These are phyloP conservation scores for Platyrinchus mystaceus DNA, from an alignment of 2,797 vertebrate species.

Conservation along the genomic window DNA sequence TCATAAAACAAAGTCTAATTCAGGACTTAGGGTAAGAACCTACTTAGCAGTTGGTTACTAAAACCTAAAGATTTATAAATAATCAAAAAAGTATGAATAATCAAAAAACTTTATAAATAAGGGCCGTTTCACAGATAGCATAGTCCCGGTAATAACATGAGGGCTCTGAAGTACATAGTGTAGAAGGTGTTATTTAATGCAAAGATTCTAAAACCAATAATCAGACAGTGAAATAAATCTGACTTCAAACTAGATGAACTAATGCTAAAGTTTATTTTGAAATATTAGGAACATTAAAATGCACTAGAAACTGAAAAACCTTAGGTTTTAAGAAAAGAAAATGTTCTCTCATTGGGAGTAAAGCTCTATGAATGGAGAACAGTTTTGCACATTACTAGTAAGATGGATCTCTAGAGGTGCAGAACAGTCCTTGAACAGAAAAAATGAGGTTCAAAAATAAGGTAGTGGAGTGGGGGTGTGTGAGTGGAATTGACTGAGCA, in stretches of 20 bases:
- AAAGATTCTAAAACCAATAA: not conserved
- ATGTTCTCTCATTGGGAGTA: not conserved
- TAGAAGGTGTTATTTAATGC: not conserved
- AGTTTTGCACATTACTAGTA: not conserved
- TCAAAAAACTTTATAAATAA: not conserved
- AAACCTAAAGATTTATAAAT: not conserved
- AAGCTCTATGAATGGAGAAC: not conserved
- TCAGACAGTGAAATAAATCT: not conserved
- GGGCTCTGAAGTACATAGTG: not conserved
- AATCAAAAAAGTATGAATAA: not conserved
- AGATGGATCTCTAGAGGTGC: not conserved
- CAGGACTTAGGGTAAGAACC: not conserved
- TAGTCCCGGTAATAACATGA: not conserved
- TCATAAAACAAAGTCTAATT: not conserved
- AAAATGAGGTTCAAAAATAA: not conserved
- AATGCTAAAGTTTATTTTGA: not conserved
- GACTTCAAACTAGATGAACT: not conserved
- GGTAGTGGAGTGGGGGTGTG: accelerated
- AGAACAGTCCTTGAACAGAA: not conserved
- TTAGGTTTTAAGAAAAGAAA: not conserved
- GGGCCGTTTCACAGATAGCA: not conserved
- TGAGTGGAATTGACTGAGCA: not conserved
- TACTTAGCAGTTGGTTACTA: not conserved
- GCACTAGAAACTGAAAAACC: not conserved
- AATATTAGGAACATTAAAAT: not conserved